Evolutionary conservation across 2,113 vertebrate species (phyloP), one percentile per base, ranked within the genome.

Genomic region (Tenebrosternarchus preto): DNA sequence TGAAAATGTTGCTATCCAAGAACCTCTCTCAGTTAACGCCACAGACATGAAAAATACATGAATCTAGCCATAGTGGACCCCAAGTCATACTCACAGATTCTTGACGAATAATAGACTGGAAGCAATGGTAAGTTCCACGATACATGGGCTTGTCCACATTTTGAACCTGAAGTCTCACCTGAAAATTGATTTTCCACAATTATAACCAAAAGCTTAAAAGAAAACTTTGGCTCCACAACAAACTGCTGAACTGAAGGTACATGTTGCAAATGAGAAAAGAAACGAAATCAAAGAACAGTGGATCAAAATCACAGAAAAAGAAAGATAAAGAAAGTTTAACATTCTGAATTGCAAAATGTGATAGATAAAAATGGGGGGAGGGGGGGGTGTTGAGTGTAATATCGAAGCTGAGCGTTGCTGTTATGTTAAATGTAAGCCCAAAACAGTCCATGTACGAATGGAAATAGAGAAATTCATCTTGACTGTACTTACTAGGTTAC

Each of bases 401-500:
- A 85, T 88, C 86, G 9, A 83, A 77, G 61, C 43, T 67, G 61
- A 57, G 71, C 29, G 78, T 59, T 68, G n/a, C 29, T 77, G 63
- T 68, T 24, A 25, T 78, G 53, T 70, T 36, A 78, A 29, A 61
- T 82, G 88, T 57, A 76, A 55, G 80, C 82, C 88, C 66, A 91
- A 85, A 85, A 89, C 82, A 90, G 92, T 92, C 90, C 80, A 90
- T 83, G 84, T 90, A 93, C 90, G 92, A 90, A 94, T 88, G 94
- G 91, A 93, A 94, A 93, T 86, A 89, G 88, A 93, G 93, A 92
- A 86, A 89, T 88, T 92, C 90, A 94, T 95, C 94, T 95, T 91
- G 94, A 93, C 95, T 93, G 92, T 96, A 95, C 95, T 96, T 94
- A 96, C 96, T 94, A 95, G 93, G 92, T 93, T 93, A 94, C 93